Evolutionary conservation across 2,888 invertebrate species (phyloP).

Genomic region (Coremacera marginata): DNA sequence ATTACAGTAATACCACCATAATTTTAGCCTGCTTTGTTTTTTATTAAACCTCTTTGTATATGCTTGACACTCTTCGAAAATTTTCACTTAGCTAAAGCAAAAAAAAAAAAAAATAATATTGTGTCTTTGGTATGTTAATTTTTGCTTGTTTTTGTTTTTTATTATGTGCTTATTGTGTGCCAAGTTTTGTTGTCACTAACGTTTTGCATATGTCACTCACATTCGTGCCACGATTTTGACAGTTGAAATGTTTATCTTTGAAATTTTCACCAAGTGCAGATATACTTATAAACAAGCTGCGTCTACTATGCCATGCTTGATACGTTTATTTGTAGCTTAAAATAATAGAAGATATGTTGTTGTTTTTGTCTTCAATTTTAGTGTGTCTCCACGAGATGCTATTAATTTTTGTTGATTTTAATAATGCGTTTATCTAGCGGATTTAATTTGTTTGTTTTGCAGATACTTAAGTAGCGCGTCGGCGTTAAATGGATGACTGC

Average conservation of each 20-base stretch:
- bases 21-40: too few species aligned
- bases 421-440: constrained; percentile 18
- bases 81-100: too few species aligned
- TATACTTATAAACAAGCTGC: neutral
- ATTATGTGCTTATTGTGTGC: neutral
- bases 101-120: too few species aligned
- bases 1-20: too few species aligned
- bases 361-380: neutral
- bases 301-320: neutral
- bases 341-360: neutral
- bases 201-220: constrained; percentile 20
- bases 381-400: neutral
- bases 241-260: constrained; percentile 30
- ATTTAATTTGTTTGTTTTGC: constrained; percentile 17
- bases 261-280: constrained; percentile 29
- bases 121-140: too few species aligned
- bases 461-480: constrained; percentile 18
- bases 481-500: neutral
- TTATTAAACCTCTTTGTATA: too few species aligned
- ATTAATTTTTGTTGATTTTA: constrained; percentile 3
- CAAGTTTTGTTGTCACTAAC: constrained; percentile 1
- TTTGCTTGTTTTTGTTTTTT: too few species aligned
- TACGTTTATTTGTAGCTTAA: neutral
- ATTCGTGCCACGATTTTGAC: constrained; percentile 20
- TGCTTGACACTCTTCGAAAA: too few species aligned